These are phyloP conservation scores for Atta colombica DNA, from an alignment of 1,140 invertebrate genomes.

Conservation along the genomic window DNA sequence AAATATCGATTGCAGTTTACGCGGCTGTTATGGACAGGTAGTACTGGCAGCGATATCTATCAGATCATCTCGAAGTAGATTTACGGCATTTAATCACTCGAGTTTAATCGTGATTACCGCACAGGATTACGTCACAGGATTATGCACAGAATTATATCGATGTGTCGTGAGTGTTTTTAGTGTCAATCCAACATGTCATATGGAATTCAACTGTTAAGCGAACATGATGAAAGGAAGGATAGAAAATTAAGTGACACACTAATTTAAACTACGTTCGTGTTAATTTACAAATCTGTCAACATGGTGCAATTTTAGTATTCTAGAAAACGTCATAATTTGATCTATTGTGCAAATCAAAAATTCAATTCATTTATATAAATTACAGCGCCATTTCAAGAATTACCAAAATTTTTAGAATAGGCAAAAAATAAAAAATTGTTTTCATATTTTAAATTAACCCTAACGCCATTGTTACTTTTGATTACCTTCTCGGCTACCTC, in stretches of 20 bases:
- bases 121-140: conserved; percentile 40
- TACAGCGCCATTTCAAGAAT: background rate
- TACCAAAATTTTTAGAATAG: no score
- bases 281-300: background rate
- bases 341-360: background rate
- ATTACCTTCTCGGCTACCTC: no score
- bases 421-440: no score
- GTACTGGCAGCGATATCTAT: conserved; percentile 54
- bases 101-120: conserved; percentile 56
- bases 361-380: background rate
- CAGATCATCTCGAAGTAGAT: conserved; percentile 61
- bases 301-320: background rate
- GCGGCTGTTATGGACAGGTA: conserved; percentile 60
- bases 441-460: no score
- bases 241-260: background rate
- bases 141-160: conserved; percentile 47
- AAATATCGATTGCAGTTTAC: conserved; percentile 63
- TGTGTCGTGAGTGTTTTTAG: conserved; percentile 50
- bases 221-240: background rate
- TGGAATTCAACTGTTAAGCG: conserved; percentile 22
- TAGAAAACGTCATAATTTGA: background rate
- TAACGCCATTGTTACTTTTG: no score
- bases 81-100: conserved; percentile 63
- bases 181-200: background rate
- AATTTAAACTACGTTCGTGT: conserved; percentile 2